A percentile compares a stretch with the other conserved stretches of the same genome.
phyloP scores from a whole-genome alignment of 2,888 invertebrate genomes.

The Melieria omissa region DNA sequence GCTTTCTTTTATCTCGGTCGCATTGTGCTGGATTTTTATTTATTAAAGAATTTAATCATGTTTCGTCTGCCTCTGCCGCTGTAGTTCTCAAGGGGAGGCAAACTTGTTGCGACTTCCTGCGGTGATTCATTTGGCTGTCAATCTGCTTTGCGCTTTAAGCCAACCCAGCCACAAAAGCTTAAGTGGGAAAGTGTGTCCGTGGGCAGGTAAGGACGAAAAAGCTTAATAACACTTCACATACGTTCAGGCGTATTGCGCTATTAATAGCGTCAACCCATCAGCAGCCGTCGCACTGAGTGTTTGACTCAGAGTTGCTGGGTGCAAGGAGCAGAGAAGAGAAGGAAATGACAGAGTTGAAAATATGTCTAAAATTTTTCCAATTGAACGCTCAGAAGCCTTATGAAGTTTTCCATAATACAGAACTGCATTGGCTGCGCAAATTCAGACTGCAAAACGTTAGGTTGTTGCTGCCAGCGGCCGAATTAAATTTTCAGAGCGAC shows the following conservation, averaged over 20 bases:
- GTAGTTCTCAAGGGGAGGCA: not conserved
- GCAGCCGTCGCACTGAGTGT: too few species aligned
- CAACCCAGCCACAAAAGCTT: not conserved
- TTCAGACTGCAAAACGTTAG: too few species aligned
- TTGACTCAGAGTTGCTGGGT: too few species aligned
- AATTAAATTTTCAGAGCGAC: too few species aligned
- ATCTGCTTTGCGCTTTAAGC: constrained; percentile 10
- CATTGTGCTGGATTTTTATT: not conserved
- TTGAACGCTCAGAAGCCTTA: too few species aligned
- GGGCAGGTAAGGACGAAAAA: not conserved
- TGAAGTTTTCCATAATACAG: too few species aligned
- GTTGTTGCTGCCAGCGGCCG: too few species aligned
- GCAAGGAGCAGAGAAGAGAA: too few species aligned
- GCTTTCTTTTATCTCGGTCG: not conserved
- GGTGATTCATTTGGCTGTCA: constrained; percentile 22
- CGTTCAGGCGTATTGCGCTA: not conserved
- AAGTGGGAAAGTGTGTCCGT: not conserved
- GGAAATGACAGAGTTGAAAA: too few species aligned
- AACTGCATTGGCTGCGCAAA: too few species aligned
- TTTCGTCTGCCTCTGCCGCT: not conserved
- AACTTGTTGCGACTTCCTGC: constrained; percentile 12
- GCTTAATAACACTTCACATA: not conserved
- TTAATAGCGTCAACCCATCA: not conserved
- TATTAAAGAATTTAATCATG: not conserved
- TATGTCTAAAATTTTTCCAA: too few species aligned